phyloP scores from a whole-genome alignment of 2,113 vertebrate species.

The Plestiodon gilberti region DNA sequence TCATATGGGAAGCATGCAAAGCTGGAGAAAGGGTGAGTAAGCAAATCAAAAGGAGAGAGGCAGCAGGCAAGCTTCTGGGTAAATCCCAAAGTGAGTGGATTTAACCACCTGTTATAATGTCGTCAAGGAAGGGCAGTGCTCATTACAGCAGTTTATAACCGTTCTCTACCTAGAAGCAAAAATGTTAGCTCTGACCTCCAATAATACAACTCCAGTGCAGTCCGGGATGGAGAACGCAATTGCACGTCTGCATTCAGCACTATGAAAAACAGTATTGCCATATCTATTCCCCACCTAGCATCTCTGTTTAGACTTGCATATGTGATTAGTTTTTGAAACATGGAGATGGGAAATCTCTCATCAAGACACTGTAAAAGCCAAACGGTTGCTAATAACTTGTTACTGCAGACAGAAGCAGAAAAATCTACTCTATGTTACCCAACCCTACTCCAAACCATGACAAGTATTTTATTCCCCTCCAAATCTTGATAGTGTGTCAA shows the following conservation, averaged over 20 bases:
- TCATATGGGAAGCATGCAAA: constrained; percentile 12
- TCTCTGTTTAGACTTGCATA: neutral
- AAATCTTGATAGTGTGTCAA: neutral
- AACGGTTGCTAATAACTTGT: constrained; percentile 43
- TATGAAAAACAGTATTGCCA: neutral
- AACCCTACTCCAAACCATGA: neutral
- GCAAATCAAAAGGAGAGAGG: constrained; percentile 31
- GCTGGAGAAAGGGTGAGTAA: constrained; percentile 5
- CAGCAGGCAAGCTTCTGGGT: fast-evolving
- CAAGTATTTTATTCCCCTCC: neutral
- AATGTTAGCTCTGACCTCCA: neutral
- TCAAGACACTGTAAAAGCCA: neutral
- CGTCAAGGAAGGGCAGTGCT: constrained; percentile 3
- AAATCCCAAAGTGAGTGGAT: neutral
- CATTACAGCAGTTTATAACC: constrained; percentile 31
- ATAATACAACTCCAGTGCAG: neutral
- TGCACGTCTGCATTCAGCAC: neutral
- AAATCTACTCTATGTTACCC: constrained; percentile 8
- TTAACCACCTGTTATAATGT: fast-evolving
- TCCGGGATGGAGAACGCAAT: neutral
- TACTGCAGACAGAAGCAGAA: neutral
- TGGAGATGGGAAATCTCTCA: neutral
- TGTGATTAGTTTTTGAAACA: neutral
- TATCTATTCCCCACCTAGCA: constrained; percentile 16
- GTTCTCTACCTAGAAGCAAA: constrained; percentile 36